Base-by-base conservation (phyloP, 2,797 vertebrate genomes). In the Eremophila alpestris region DNA sequence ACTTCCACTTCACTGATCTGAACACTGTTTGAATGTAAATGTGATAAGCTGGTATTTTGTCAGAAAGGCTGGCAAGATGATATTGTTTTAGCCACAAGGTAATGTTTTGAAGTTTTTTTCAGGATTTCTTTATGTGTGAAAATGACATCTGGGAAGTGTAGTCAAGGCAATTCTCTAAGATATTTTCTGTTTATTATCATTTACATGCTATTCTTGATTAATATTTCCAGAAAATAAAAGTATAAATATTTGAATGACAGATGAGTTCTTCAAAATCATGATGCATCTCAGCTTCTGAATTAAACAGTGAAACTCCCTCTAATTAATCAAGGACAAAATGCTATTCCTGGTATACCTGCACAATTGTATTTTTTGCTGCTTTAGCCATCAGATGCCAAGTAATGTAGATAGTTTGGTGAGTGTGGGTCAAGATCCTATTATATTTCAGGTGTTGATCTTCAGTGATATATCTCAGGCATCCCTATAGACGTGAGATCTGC, bases 1-100 rank as follows among this genome's bases (percentile, higher is more conserved):
- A 87, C 76, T 80, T 95, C 80, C 85, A 92, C 70, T 87, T 54
- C 56, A 82, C 68, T 84, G 58, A 90, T 83, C 81, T 30, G 2
- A 81, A 75, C 89, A 68, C 60, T 60, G 22, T 58, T 58, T 45
- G 88, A 91, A 95, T 76, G 29, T 13, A 82, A 81, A 91, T 83
- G 54, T 89, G 73, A n/a, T 67, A 77, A 95, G 92, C 58, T 21
- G 76, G 64, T 36, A 71, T 88, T 81, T 62, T 88, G 36, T 75
- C 34, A 79, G 60, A 69, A 52, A 77, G 16, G 7, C 68, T 79
- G 83, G 79, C 27, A 82, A 78, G 86, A 69, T 71, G 85, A 65
- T 17, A 69, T 7, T 22, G 32, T 76, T 94, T 93, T 38, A 95
- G 55, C 16, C 51, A 62, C 32, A 45, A 11, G 54, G 58, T 88